phyloP scores from a whole-genome alignment of 2,797 vertebrate genomes.

The Cephalopachus bancanus region DNA sequence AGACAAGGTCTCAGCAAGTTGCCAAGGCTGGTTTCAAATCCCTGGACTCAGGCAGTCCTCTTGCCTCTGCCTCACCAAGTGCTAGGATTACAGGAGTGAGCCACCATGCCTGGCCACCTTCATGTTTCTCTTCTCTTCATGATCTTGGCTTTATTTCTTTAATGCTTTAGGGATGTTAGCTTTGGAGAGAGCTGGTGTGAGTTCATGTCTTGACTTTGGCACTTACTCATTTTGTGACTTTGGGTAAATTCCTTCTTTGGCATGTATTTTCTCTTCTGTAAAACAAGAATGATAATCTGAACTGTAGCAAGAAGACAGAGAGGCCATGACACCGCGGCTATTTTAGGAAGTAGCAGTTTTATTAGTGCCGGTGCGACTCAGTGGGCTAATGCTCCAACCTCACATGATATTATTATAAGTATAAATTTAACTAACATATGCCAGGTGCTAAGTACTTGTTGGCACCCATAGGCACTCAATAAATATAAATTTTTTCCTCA shows the following conservation, averaged over 20 bases:
- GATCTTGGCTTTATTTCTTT: too few relatives aligned
- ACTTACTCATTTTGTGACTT: conserved; percentile 65
- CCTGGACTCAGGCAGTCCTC: too few relatives aligned
- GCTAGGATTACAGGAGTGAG: too few relatives aligned
- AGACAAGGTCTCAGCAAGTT: too few relatives aligned
- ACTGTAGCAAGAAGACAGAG: too few relatives aligned
- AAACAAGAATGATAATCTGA: background rate
- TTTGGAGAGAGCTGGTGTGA: background rate
- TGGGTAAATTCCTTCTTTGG: conserved; percentile 5
- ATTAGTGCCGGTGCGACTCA: too few relatives aligned
- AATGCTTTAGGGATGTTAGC: background rate
- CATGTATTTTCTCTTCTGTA: conserved; percentile 11
- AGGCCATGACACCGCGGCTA: too few relatives aligned
- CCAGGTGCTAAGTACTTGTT: background rate
- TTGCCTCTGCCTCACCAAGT: too few relatives aligned
- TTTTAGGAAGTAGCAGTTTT: too few relatives aligned
- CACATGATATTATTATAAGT: background rate
- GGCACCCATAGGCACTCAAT: background rate
- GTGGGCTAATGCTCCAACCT: background rate
- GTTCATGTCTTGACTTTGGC: conserved; percentile 23
- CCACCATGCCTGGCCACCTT: too few relatives aligned
- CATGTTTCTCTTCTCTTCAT: background rate
- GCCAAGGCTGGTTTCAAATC: too few relatives aligned
- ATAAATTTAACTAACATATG: background rate
- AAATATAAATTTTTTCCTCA: background rate